Base-by-base conservation (phyloP, 2,113 vertebrate genomes). In the Callorhinus ursinus region DNA sequence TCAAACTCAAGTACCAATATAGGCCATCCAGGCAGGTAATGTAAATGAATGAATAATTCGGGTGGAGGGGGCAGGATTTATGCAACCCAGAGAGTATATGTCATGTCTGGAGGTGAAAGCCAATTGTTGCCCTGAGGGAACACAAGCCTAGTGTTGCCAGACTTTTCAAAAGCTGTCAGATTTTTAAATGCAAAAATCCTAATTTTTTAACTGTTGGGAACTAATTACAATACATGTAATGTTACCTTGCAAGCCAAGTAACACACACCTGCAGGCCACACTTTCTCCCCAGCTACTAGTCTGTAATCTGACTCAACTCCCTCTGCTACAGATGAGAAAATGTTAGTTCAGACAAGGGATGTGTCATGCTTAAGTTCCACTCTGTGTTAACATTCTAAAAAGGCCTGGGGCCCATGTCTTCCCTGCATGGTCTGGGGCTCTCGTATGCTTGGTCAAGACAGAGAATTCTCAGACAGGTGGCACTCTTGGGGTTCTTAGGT, bases 121-220 rank as follows among this genome's bases (percentile, higher is more conserved):
- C 69, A 26, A 1, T 6, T n/a, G 55, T 28, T 85, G 46, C 21
- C 92, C 81, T 33, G 46, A 51, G 42, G 39, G 46, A 85, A 59
- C 28, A 15, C 22, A 67, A 28, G 10, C 55, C 39, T 69, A 15
- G 16, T 0, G 9, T 67, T 77, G 63, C 33, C 88, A 97, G 61
- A 82, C 31, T 39, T 88, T 94, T 88, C n/a, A 85, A 96, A 67
- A 95, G 13, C 39, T 82, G 81, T 94, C 83, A 86, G 71, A 81
- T 51, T 92, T 86, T 69, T 89, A 61, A 86, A 86, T 39, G 42
- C 15, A 79, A 74, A 94, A 82, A n/a, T 39, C 16, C 31, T 67
- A 84, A 76, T 71, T 94, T 94, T 95, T 94, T 76, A 81, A 55
- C 36, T 61, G 42, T 21, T 49, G n/a, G n/a, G 67, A 97, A 92